Conservation (phyloP, 2,797 vertebrate species). For the Pipistrellus kuhlii region DNA sequence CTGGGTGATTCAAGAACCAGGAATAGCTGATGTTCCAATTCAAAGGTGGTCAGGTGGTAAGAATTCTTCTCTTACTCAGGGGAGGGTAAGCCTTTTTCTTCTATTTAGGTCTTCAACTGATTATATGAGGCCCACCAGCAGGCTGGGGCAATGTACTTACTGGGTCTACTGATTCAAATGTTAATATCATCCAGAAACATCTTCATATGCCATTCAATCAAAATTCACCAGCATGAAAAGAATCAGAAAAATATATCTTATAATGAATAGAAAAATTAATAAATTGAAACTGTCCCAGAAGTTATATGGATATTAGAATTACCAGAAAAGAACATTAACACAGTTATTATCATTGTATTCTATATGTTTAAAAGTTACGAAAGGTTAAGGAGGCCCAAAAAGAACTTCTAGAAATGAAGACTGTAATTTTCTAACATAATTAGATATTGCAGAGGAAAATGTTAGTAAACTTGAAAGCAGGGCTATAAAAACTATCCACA, state of each 20-base stretch:
- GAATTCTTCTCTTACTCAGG: neutral
- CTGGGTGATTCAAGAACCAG: neutral
- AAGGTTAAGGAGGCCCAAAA: neutral
- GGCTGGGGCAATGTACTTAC: neutral
- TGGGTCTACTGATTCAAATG: neutral
- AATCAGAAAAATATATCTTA: neutral
- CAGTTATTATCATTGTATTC: neutral
- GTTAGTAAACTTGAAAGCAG: neutral
- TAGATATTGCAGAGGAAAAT: neutral
- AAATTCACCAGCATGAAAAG: neutral
- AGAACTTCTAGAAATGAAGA: conserved; percentile 13
- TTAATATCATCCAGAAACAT: neutral
- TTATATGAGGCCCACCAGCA: neutral
- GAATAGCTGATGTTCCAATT: neutral
- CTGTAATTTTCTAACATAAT: neutral
- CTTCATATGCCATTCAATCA: neutral
- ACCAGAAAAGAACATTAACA: neutral
- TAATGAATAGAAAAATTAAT: conserved; percentile 4
- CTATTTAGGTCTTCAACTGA: neutral
- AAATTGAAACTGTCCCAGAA: neutral
- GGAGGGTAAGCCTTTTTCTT: neutral
- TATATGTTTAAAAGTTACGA: neutral
- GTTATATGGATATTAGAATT: neutral
- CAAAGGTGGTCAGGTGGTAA: neutral
- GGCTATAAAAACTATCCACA: neutral